Base-by-base conservation (phyloP, 2,797 vertebrate species). In the Enteromius unitaeniatus region DNA sequence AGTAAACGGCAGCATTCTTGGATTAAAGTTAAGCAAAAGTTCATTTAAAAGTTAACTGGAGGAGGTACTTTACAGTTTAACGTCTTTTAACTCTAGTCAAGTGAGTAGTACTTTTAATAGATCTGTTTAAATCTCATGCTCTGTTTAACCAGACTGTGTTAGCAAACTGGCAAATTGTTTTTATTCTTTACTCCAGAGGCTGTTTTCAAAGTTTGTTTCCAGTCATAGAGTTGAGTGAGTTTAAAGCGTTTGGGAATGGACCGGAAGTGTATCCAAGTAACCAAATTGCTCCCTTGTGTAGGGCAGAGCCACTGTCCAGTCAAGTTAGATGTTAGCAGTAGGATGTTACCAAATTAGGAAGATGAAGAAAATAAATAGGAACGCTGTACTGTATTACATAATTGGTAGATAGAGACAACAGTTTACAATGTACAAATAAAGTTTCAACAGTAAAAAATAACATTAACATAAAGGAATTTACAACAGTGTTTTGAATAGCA, bases 211-310 rank as follows among this genome's bases (percentile, higher is more conserved):
- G 86, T 80, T 78, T 82, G 51, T 81, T 53, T 62, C 79, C 80
- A 85, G 62, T 60, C 42, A 73, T 62, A 86, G 72, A 78, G 80
- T 85, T 34, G 34, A 47, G 42, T 74, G 84, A 85, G 79, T 86
- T 69, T 82, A 42, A n/a, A 62, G 53, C 15, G 7, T 42, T 53
- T 65, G 55, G 81, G 83, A 82, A 69, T 31, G 53, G 81, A 82
- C 62, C 70, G 91, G 90, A 93, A 92, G 90, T 88, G 93, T 93
- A 89, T 92, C 92, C 89, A 90, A 88, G 90, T 88, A 89, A 93
- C 91, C 70, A 11, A 37, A 74, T 86, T 75, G 70, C 87, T 85
- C 84, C 82, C 81, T n/a, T 42, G 81, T 88, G 91, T 45, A 88
- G 21, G 34, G 88, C 79, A 75, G 47, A 64, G 53, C 62, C 26